A percentile compares a stretch with the other conserved stretches of the same genome.
phyloP scores from a whole-genome alignment of 1,140 invertebrate genomes.

The Hyposmocoma kahamanoa region DNA sequence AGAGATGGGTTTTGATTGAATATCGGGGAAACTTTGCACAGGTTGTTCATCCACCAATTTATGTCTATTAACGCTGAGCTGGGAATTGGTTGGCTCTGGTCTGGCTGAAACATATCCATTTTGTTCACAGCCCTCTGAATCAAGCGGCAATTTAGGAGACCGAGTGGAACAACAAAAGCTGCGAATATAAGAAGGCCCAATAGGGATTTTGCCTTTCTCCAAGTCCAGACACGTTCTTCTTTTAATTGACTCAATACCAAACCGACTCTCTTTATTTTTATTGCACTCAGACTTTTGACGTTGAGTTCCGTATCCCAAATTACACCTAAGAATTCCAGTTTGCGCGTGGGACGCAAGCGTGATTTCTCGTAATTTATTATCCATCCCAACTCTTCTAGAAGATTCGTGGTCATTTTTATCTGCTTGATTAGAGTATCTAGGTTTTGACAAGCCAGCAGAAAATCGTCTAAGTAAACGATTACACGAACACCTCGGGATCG shows the following conservation, averaged over 20 bases:
- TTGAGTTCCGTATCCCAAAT: slow-evolving; percentile 16
- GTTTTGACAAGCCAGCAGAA: slow-evolving; percentile 7
- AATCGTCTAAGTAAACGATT: slow-evolving; percentile 16
- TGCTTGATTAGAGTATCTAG: slow-evolving; percentile 4
- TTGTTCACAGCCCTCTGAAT: slow-evolving; percentile 7
- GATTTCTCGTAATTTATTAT: slow-evolving; percentile 16
- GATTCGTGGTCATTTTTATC: slow-evolving; percentile 8
- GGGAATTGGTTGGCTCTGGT: background rate
- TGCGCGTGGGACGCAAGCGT: background rate
- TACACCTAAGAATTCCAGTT: slow-evolving; percentile 18
- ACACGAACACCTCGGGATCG: slow-evolving; percentile 15
- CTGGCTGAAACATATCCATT: background rate
- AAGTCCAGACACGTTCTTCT: slow-evolving; percentile 4
- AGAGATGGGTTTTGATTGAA: background rate
- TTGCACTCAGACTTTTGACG: slow-evolving; percentile 1
- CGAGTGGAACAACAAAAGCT: slow-evolving; percentile 10
- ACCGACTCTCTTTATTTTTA: background rate
- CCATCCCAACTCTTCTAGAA: slow-evolving; percentile 20
- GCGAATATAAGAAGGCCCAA: slow-evolving; percentile 15
- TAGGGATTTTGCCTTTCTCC: slow-evolving; percentile 5
- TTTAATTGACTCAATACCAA: background rate
- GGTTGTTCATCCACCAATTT: slow-evolving; percentile 6
- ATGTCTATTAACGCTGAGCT: background rate
- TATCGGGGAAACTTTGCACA: background rate
- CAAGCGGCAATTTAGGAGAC: slow-evolving; percentile 8